Percentiles rank a stretch among this genome's conserved stretches.
Conservation (phyloP, 2,113 vertebrate genomes). For the Cyanoramphus novaezelandiae region DNA sequence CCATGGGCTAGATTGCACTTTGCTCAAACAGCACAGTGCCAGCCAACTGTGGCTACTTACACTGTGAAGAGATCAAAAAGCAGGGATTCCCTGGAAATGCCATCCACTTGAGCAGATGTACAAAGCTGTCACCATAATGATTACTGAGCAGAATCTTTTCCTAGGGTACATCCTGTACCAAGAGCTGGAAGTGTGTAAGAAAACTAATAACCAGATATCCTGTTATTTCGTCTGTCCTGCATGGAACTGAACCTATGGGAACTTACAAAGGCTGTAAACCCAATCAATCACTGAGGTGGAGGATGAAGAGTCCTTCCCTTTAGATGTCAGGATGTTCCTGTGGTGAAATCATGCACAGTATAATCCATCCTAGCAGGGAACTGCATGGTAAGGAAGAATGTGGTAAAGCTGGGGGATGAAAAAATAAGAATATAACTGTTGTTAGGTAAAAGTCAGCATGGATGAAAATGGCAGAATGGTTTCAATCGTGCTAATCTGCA, state of each 20-base stretch:
- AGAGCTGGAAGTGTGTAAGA: neutral
- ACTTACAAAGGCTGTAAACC: neutral
- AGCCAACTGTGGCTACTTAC: neutral
- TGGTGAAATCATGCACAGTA: neutral
- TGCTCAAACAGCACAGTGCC: neutral
- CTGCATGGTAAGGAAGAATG: neutral
- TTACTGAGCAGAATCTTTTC: neutral
- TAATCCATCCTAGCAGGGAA: neutral
- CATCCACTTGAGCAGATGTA: neutral
- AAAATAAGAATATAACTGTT: neutral
- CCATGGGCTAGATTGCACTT: neutral
- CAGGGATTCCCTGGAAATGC: neutral
- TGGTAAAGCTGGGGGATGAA: neutral
- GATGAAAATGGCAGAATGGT: neutral
- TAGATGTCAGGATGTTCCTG: neutral
- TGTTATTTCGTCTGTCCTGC: neutral
- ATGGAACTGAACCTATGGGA: neutral
- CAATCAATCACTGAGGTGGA: neutral
- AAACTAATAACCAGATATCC: neutral
- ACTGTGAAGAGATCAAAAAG: neutral
- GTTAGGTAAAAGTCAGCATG: neutral
- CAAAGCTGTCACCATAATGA: neutral
- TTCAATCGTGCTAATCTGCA: neutral
- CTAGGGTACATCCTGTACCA: neutral
- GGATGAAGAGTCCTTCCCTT: neutral